Base-by-base conservation (phyloP, 2,797 vertebrate genomes). In the Myotis daubentonii region DNA sequence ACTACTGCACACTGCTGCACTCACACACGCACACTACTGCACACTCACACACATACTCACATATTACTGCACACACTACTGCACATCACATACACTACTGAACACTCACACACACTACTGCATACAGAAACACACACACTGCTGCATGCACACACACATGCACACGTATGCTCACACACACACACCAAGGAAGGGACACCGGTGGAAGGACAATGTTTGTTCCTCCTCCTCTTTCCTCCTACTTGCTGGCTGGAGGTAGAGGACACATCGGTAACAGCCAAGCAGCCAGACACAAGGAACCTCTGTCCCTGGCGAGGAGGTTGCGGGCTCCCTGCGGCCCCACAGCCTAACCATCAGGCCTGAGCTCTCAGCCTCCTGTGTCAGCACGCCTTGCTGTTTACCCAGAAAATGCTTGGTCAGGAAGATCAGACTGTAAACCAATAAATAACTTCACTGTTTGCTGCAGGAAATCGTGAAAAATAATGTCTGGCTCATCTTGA, bases 21-120 rank as follows among this genome's bases (percentile, higher is more conserved):
- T 0, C 13, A 4, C 49, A 2, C 16, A 3, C 6, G 5, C 72
- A 23, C 5, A 38, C 38, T 38, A 38, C 38, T 23, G 3, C 8
- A 6, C 23, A 53, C 38, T 6, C 51, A 53, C 53, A 23, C 53
- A 28, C 12, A 60, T n/a, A n/a, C n/a, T n/a, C n/a, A n/a, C n/a
- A n/a, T n/a, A n/a, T n/a, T n/a, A n/a, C n/a, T n/a, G n/a, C 53
- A 23, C 53, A 28, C 12, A 60, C 25, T 7, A 6, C 28, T 8
- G 60, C 13, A 38, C 1, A 47, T 47, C 38, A 41, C 47, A 15
- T 12, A 47, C 4, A 47, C 47, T 15, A 47, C 12, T 49, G 47
- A 15, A 49, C 47, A 15, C 47, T 49, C 47, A 49, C 15, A 49
- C 47, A 15, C 15, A 49, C 15, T 47, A 44, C 44, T 11, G 44